Conservation (phyloP, 2,113 vertebrate genomes). For the Stomatorhinus ivindoensis region DNA sequence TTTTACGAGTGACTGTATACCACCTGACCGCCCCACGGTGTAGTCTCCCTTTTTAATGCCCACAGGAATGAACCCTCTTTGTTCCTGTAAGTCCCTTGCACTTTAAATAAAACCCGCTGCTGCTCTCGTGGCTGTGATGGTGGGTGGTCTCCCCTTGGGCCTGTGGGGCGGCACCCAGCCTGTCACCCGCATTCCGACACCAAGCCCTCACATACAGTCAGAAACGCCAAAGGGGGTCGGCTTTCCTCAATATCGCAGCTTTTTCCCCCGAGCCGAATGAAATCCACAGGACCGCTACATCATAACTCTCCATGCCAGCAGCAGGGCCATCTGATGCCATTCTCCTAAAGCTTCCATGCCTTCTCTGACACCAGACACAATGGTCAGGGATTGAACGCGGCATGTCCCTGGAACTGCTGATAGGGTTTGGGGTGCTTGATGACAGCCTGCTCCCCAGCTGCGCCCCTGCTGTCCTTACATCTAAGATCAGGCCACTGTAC, state of each 20-base stretch:
- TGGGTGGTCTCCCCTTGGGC: not conserved
- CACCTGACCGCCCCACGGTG: not conserved
- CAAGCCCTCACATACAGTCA: not conserved
- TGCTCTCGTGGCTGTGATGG: not conserved
- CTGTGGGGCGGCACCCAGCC: not conserved
- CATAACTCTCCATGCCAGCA: not conserved
- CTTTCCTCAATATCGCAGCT: not conserved
- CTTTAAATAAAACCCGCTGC: constrained; percentile 13
- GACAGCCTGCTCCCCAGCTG: not conserved
- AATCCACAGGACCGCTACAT: not conserved
- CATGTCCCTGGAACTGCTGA: not conserved
- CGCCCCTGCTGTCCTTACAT: not conserved
- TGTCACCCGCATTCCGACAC: not conserved
- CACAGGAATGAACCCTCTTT: not conserved
- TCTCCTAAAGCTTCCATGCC: not conserved
- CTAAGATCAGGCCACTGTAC: not conserved
- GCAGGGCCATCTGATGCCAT: not conserved
- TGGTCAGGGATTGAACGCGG: not conserved
- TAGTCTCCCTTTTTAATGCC: not conserved
- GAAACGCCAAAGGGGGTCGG: not conserved
- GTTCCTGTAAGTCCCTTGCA: constrained; percentile 11
- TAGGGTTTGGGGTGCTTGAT: not conserved
- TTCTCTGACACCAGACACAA: not conserved
- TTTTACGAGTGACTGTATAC: not conserved
- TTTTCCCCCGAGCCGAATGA: not conserved